Percentiles rank a stretch among this genome's conserved stretches.
Evolutionary conservation across 2,888 invertebrate genomes (phyloP).

Genomic region (Drosophila demipolita): DNA sequence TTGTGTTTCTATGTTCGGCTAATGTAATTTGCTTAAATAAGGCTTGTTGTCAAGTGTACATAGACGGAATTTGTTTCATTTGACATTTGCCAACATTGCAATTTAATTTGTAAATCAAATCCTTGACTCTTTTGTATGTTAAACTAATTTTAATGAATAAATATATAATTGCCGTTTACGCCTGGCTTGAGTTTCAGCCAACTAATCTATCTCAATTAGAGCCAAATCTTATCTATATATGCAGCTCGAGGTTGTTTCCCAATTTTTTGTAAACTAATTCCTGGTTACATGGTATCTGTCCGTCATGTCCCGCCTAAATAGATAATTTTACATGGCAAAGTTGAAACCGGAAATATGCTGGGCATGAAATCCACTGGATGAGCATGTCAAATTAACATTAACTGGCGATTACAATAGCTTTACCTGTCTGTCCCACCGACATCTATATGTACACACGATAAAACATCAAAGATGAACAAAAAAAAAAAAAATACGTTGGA

Average conservation of each 20-base stretch:
- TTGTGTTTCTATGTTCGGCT: slow-evolving; percentile 15
- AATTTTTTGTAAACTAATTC: background rate
- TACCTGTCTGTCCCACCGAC: slow-evolving; percentile 27
- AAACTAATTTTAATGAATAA: background rate
- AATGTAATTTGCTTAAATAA: slow-evolving; percentile 67
- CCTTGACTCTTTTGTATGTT: background rate
- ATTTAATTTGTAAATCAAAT: slow-evolving; percentile 35
- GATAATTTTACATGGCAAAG: background rate
- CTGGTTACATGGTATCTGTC: background rate
- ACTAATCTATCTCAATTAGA: background rate
- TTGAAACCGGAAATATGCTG: background rate
- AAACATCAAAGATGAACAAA: slow-evolving; percentile 23
- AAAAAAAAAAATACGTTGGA: slow-evolving; percentile 10
- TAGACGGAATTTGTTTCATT: slow-evolving; percentile 38
- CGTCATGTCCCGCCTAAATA: background rate
- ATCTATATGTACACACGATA: slow-evolving; percentile 14
- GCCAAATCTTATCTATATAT: background rate
- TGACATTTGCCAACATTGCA: slow-evolving; percentile 35
- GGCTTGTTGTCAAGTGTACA: slow-evolving; percentile 48
- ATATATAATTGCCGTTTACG: background rate
- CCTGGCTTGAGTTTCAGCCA: background rate
- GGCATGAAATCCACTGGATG: slow-evolving; percentile 21
- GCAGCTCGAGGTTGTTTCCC: background rate
- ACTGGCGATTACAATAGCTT: slow-evolving; percentile 67
- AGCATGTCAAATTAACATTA: slow-evolving; percentile 64